Evolutionary conservation across 2,113 vertebrate species (phyloP).

Genomic region (Pontoporia blainvillei): DNA sequence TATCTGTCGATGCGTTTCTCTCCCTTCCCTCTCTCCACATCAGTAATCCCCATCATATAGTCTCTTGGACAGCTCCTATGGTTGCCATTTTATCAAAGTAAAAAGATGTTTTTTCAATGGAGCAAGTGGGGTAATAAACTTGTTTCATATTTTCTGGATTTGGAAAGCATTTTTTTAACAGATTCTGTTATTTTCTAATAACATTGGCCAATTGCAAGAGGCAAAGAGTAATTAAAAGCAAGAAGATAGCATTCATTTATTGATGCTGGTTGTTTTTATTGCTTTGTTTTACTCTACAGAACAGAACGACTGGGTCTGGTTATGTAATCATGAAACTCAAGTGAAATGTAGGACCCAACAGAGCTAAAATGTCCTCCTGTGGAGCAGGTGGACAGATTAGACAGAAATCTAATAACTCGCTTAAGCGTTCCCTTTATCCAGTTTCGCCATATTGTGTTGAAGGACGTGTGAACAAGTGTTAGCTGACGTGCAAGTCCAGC

Average conservation of each 20-base stretch:
- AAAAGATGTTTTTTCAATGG: background rate
- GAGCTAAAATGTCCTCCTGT: conserved; percentile 34
- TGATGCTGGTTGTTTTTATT: background rate
- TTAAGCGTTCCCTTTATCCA: conserved; percentile 12
- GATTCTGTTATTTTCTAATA: background rate
- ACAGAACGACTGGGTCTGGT: conserved; percentile 32
- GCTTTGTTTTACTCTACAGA: conserved; percentile 4
- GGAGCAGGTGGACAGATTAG: background rate
- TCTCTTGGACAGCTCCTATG: background rate
- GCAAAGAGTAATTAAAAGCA: background rate
- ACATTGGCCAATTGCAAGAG: background rate
- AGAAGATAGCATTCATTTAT: background rate
- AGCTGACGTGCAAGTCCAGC: conserved; percentile 11
- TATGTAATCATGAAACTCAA: background rate
- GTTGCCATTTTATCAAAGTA: background rate
- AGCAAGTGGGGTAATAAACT: background rate
- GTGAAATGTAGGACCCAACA: conserved; percentile 32
- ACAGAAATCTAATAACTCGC: conserved; percentile 50
- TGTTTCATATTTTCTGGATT: conserved; percentile 9
- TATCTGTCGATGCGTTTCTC: background rate
- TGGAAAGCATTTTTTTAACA: background rate
- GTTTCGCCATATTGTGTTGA: conserved; percentile 33
- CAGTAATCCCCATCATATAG: background rate
- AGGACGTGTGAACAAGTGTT: background rate
- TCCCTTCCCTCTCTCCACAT: background rate